Evolutionary conservation across 64 coral and sea anemone genomes (phyloP), one percentile per base, ranked within the genome.

Genomic region (Porites australiensis): DNA sequence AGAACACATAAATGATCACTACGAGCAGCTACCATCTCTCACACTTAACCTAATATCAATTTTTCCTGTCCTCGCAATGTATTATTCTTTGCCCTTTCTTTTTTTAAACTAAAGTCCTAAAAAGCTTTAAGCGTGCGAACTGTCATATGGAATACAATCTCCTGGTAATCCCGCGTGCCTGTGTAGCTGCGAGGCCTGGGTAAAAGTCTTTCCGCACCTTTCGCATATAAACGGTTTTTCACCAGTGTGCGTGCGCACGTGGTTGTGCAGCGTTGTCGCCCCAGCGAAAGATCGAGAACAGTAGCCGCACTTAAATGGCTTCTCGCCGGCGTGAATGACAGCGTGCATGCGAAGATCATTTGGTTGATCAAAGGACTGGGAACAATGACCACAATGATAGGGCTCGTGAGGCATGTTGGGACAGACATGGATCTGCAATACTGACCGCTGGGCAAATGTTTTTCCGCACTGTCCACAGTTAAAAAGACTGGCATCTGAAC

Each of bases 231-330:
- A 95, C 43, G 94, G 94, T 67, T 95, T 95, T 70, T 95, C 88
- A n/a, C 94, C 94, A 5, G 94, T 95, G 64, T 95, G 94, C 16
- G 94, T 95, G 74, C 94, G 68, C 45, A 95, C 90, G 77, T 95
- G 94, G 58, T 95, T 95, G 58, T 95, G 90, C 15, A 95, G 82
- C 15, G 94, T 95, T 20, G 94, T 95, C 2, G 94, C 89, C 13
- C 94, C 94, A 18, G 94, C 79, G 75, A 95, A 95, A 73, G 94
- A 95, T 57, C 94, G 82, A 50, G 82, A 86, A 68, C 94, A 95
- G 54, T 91, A 95, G 13, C 94, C 94, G 51, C 94, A 95, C 89
- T 91, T 95, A 66, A 95, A 95, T 71, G 94, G 89, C 54, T 90
- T 95, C 82, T 95, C 94, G 66, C 87, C 90, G 11, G 74, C 87